Evolutionary conservation across 1,140 invertebrate species (phyloP), one percentile per base, ranked within the genome.

Genomic region (Ceratina japonica): DNA sequence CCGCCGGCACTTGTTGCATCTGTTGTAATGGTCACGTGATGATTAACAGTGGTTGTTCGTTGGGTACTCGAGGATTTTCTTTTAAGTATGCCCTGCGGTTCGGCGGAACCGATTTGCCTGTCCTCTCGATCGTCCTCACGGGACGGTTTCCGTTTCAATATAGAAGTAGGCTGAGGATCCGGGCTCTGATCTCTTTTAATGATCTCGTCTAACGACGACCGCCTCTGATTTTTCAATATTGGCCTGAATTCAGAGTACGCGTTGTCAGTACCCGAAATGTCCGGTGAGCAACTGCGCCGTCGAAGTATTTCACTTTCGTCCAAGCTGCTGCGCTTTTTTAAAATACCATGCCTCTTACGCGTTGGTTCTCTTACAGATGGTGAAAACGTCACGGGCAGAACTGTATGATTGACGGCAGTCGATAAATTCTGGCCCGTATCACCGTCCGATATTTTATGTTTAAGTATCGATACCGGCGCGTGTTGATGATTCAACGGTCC

Each of bases 291-390:
- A 77, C 95, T 95, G 66, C 95, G 92, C 74, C 95, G 93, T 68
- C 95, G 92, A 74, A 95, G 92, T 62, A 95, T 95, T 89, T 95
- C 95, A 4, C 94, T 95, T 87, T 97, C 96, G 86, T 97, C 96
- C 72, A 97, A 92, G 85, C 96, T 96, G 70, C 95, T 94, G 61
- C 95, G 93, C 91, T 97, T 97, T 87, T 97, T 97, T 59, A 97
- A 91, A 86, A 97, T 97, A 61, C 96, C 96, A 87, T 95, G 95
- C 64, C 94, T 94, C 86, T 95, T 94, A 72, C 93, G 91, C n/a
- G 95, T 95, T 12, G 83, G 75, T 52, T 87, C 86, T 65, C 81
- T 87, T 59, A 88, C 94, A 77, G 93, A 93, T 70, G 92, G 90
- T 65, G 93, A 93, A 74, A 89, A 90, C 59, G 79, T 90, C 51